Conservation (phyloP, 1,140 invertebrate genomes). For the Camponotus floridanus region DNA sequence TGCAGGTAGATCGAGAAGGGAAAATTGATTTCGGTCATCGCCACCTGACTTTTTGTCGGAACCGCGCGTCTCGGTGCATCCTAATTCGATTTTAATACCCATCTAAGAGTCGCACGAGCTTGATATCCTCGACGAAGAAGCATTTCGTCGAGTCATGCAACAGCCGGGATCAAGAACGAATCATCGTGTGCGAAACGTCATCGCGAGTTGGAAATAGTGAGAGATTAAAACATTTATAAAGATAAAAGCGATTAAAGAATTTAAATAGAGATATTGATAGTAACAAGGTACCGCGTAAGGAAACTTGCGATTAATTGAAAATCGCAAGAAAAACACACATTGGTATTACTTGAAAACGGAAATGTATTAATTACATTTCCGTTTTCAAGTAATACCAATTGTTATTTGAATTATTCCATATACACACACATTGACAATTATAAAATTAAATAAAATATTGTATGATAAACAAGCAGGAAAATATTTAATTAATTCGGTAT, state of each 20-base stretch:
- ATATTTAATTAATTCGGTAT: no score
- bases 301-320: no score
- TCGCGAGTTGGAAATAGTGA: constrained; percentile 19
- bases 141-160: constrained; percentile 38
- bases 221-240: background rate
- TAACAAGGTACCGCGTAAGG: no score
- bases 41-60: background rate
- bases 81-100: constrained; percentile 58
- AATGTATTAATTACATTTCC: no score
- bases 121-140: constrained; percentile 30
- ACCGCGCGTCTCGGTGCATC: background rate
- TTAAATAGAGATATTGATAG: no score
- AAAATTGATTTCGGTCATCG: constrained; percentile 47
- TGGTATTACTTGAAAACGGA: no score
- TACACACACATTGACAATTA: no score
- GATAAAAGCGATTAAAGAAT: background rate
- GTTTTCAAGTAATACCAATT: no score
- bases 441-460: no score
- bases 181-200: constrained; percentile 19
- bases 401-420: no score
- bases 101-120: background rate
- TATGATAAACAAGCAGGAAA: no score
- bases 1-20: background rate
- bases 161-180: constrained; percentile 30
- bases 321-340: no score